Base-by-base conservation (phyloP, 2,113 vertebrate species). In the Heterochromis multidens region DNA sequence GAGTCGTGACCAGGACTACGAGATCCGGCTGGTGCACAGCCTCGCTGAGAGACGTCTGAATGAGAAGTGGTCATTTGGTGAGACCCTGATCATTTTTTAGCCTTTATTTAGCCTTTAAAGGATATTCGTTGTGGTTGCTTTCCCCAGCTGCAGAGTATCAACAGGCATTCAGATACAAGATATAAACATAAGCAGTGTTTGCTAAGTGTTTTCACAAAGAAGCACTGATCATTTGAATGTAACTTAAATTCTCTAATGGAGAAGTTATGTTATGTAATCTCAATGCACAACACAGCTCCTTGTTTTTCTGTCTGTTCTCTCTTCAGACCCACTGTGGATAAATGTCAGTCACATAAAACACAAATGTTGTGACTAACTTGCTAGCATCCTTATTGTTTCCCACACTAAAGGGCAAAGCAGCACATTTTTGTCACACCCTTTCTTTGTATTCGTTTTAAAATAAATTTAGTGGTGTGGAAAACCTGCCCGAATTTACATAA, bases 41-140 rank as follows among this genome's bases (percentile, higher is more conserved):
- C 96, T 96, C 60, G 94, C 96, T 67, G 93, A 95, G 83, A 95
- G 96, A 91, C 95, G 94, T 79, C 94, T 96, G 92, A 96, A 96
- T 96, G 95, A 96, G 87, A 97, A 96, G 96, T 97, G 96, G 96
- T 96, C 96, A 23, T 59, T 96, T 79, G 96, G 96, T 97, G 84
- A 95, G 96, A 82, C 6, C 11, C 10, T 21, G 33, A 56, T 61
- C 12, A 17, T 1, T 1, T 40, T 65, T 65, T 31, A 5, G 31
- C 35, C 58, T 62, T 19, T 5, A 62, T 56, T 57, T 56, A 3
- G 6, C 52, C 1, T 54, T 40, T 16, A 17, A 81, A n/a, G 1
- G 17, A 16, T 65, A 60, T 76, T n/a, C 10, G 5, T 74, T 65
- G 4, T 29, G 5, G 37, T 59, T 13, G 19, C 6, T 63, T 54